Evolutionary conservation across 1,140 invertebrate species (phyloP).

Genomic region (Drusus annulatus): DNA sequence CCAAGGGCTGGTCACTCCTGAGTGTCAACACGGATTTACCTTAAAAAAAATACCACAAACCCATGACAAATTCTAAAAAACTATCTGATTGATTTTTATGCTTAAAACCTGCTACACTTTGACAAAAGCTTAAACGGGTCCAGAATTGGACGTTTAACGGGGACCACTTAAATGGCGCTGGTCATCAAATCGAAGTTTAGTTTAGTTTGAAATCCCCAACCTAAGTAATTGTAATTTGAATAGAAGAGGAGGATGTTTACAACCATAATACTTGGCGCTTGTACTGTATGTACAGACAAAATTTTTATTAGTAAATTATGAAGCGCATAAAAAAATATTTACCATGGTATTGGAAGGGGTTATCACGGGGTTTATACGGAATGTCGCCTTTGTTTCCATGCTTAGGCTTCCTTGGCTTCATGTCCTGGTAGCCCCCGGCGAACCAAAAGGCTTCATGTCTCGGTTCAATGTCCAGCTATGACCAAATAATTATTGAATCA

Average conservation of each 20-base stretch:
- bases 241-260: too few species aligned
- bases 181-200: too few species aligned
- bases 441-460: slow-evolving; percentile 87
- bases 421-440: slow-evolving; percentile 77
- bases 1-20: slow-evolving; percentile 76
- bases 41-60: slow-evolving; percentile 46
- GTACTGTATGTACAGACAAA: too few species aligned
- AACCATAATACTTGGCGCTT: too few species aligned
- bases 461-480: slow-evolving; percentile 79
- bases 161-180: too few species aligned
- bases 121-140: too few species aligned
- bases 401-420: slow-evolving; percentile 65
- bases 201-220: too few species aligned
- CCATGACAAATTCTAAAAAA: neutral
- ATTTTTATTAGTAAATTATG: neutral
- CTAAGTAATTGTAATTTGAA: too few species aligned
- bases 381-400: slow-evolving; percentile 59
- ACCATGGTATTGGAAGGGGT: slow-evolving; percentile 78
- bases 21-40: slow-evolving; percentile 78
- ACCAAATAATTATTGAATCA: neutral
- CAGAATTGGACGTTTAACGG: too few species aligned
- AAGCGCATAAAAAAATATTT: slow-evolving; percentile 38
- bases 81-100: too few species aligned
- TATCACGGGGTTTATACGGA: slow-evolving; percentile 73
- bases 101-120: too few species aligned